phyloP scores from a whole-genome alignment of 2,113 vertebrate genomes.

The Notechis scutatus region DNA sequence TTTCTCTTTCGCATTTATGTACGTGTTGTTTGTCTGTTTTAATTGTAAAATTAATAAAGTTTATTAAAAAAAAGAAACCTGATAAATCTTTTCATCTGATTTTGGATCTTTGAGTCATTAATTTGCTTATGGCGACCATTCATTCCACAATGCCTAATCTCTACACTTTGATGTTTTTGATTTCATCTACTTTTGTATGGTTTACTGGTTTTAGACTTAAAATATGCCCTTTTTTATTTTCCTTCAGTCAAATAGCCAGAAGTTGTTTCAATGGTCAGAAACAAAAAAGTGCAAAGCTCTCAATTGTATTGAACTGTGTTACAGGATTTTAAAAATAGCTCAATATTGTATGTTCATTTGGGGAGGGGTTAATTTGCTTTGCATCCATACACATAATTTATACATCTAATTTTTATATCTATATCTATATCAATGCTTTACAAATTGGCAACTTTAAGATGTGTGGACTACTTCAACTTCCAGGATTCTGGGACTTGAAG shows the following conservation, averaged over 20 bases:
- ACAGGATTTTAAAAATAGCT: not conserved
- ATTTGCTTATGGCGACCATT: not conserved
- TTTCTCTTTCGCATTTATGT: too few relatives aligned
- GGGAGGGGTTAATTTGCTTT: not conserved
- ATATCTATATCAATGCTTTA: not conserved
- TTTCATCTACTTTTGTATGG: not conserved
- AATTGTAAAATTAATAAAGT: too few relatives aligned
- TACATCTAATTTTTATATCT: not conserved
- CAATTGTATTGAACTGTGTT: not conserved
- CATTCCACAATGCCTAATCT: not conserved
- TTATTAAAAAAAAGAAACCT: not conserved
- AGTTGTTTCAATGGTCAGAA: not conserved
- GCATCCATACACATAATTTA: not conserved
- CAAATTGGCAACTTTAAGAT: not conserved
- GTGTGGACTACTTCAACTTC: not conserved
- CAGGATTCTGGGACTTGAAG: not conserved
- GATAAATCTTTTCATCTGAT: not conserved
- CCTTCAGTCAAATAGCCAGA: not conserved
- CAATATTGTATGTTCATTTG: not conserved
- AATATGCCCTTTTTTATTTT: not conserved
- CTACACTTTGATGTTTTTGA: not conserved
- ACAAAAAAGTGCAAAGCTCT: not conserved
- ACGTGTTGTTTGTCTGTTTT: too few relatives aligned
- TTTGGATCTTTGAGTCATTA: not conserved
- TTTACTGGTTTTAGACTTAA: not conserved